Conservation (phyloP, 1,140 invertebrate genomes). For the Rhopalosiphum maidis region DNA sequence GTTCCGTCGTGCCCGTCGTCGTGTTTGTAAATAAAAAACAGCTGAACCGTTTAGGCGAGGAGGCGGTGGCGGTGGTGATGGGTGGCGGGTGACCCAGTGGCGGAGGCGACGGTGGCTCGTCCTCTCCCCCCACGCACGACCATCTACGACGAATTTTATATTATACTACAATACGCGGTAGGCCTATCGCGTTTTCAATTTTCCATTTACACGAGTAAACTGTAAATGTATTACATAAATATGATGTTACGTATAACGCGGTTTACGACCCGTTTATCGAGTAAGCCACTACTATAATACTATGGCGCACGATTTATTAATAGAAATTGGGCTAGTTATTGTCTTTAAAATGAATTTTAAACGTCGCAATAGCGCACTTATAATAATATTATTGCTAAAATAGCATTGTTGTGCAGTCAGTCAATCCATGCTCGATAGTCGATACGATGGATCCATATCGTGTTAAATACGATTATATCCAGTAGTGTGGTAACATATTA, state of each 20-base stretch:
- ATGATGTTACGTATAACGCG: background rate
- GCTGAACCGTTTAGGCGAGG: background rate
- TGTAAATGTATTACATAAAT: background rate
- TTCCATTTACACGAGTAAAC: background rate
- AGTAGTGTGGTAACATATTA: background rate
- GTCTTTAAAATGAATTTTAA: background rate
- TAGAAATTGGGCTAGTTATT: background rate
- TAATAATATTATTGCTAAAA: too few relatives aligned
- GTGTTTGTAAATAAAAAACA: conserved; percentile 57
- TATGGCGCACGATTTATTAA: background rate
- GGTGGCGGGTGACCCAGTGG: conserved; percentile 36
- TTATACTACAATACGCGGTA: background rate
- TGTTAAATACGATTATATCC: background rate
- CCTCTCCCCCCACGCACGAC: background rate
- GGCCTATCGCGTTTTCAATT: background rate
- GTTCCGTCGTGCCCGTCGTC: conserved; percentile 11
- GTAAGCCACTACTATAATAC: background rate
- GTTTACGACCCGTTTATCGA: background rate
- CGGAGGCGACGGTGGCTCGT: background rate
- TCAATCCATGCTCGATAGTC: background rate
- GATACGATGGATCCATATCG: background rate
- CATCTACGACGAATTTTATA: background rate
- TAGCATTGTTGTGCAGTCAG: background rate
- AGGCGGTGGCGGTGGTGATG: background rate
- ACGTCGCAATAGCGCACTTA: background rate